A percentile compares a stretch with the other conserved stretches of the same genome.
Evolutionary conservation across 1,140 invertebrate genomes (phyloP).

Genomic region (Acromyrmex charruanus): DNA sequence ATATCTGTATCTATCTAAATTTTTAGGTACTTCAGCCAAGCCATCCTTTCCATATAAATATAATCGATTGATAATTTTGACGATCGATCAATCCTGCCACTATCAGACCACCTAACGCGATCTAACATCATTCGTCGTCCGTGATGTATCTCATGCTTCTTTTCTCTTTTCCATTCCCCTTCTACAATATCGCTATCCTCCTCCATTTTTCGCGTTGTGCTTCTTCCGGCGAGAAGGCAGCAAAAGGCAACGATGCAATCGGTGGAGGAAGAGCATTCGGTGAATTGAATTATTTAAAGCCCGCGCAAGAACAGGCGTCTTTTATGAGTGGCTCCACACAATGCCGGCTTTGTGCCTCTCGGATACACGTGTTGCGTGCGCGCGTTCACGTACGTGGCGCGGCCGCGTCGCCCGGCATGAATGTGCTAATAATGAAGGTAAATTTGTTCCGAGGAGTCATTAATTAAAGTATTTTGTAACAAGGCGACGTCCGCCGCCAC

Average conservation of each 20-base stretch:
- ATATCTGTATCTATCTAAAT: no score
- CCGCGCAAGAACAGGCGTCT: slow-evolving; percentile 83
- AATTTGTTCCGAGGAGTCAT: slow-evolving; percentile 85
- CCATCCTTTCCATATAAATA: no score
- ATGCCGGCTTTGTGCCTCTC: slow-evolving; percentile 82
- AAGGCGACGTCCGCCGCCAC: slow-evolving; percentile 67
- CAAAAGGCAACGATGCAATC: slow-evolving; percentile 78
- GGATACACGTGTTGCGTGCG: slow-evolving; percentile 74
- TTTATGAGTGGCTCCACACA: slow-evolving; percentile 82
- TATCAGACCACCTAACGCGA: background rate
- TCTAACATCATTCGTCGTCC: background rate
- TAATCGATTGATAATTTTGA: slow-evolving; percentile 4
- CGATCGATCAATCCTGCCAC: background rate
- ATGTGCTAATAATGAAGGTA: slow-evolving; percentile 85
- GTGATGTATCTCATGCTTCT: slow-evolving; percentile 8
- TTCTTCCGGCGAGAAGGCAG: slow-evolving; percentile 76
- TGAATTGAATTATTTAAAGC: slow-evolving; percentile 86
- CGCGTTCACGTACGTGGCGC: slow-evolving; percentile 67
- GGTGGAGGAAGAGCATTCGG: slow-evolving; percentile 80
- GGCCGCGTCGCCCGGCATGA: slow-evolving; percentile 69
- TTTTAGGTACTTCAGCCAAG: no score
- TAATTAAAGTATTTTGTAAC: slow-evolving; percentile 86
- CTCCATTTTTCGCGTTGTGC: slow-evolving; percentile 44
- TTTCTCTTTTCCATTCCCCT: background rate
- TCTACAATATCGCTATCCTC: slow-evolving; percentile 20